Conservation (phyloP, 37 sponge, comb jelly and placozoan genomes). For the Aplysina aerophoba region DNA sequence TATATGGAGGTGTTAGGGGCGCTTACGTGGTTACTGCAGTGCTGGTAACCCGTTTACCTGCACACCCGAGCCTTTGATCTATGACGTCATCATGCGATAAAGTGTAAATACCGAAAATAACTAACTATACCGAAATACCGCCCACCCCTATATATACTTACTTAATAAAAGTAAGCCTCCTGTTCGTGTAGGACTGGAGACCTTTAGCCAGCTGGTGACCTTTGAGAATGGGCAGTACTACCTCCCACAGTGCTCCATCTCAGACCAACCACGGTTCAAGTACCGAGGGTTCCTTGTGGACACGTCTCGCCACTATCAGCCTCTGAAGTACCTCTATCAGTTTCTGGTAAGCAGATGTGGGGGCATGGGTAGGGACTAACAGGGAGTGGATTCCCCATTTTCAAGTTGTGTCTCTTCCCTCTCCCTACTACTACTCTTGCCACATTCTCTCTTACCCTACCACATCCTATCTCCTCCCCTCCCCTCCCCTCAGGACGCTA, state of each 20-base stretch:
- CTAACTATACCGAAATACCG: too few relatives aligned
- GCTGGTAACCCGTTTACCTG: too few relatives aligned
- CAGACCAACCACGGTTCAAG: slow-evolving; percentile 81
- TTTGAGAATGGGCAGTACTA: slow-evolving; percentile 31
- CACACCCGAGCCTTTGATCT: too few relatives aligned
- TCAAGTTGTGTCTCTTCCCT: not conserved
- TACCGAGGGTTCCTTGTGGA: slow-evolving; percentile 86
- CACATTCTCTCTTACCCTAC: not conserved
- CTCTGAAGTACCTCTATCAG: slow-evolving; percentile 55
- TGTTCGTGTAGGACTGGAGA: slow-evolving; percentile 91
- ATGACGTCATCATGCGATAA: too few relatives aligned
- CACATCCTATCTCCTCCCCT: slow-evolving; percentile 32
- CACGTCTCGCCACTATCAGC: slow-evolving; percentile 86
- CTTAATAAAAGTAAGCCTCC: too few relatives aligned
- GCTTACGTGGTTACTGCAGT: too few relatives aligned
- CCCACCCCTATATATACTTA: too few relatives aligned
- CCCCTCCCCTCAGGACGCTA: slow-evolving; percentile 58
- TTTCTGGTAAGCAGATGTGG: slow-evolving; percentile 55
- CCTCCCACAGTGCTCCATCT: slow-evolving; percentile 22
- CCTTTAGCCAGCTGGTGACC: slow-evolving; percentile 88
- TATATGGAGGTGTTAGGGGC: too few relatives aligned
- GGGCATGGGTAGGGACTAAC: too few relatives aligned
- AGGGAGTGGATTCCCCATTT: too few relatives aligned
- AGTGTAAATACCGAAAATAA: too few relatives aligned
- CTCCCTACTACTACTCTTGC: slow-evolving; percentile 1